A percentile compares a stretch with the other conserved stretches of the same genome.
Evolutionary conservation across 2,888 invertebrate genomes (phyloP).

Genomic region (Allacma fusca): DNA sequence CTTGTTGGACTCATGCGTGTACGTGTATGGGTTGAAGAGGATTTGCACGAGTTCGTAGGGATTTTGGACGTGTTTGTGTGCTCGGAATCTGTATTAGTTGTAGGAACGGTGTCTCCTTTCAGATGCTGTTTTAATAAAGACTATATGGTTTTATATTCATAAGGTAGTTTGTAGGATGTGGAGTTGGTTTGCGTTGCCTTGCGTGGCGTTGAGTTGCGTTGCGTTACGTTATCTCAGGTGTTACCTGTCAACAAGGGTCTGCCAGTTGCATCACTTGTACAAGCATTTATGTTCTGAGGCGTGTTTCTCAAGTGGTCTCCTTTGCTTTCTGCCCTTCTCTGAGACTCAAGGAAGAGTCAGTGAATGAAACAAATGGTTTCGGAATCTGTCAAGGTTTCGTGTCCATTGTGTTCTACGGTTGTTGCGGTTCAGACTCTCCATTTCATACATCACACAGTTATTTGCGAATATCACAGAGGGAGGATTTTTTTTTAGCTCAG

Average conservation of each 20-base stretch:
- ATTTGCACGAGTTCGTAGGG: neutral
- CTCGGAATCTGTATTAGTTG: too few relatives aligned
- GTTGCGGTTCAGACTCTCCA: slow-evolving; percentile 31
- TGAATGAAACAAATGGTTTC: neutral
- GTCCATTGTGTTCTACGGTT: slow-evolving; percentile 9
- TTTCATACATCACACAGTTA: slow-evolving; percentile 22
- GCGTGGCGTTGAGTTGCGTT: neutral
- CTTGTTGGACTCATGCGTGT: neutral
- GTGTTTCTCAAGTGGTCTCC: too few relatives aligned
- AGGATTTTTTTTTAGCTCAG: neutral
- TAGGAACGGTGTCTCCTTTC: too few relatives aligned
- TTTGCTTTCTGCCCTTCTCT: too few relatives aligned
- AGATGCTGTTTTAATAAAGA: too few relatives aligned
- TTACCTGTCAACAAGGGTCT: neutral
- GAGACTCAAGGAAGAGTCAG: too few relatives aligned
- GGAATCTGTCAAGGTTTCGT: slow-evolving; percentile 28
- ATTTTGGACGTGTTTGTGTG: too few relatives aligned
- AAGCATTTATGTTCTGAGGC: too few relatives aligned
- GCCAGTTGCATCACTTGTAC: neutral
- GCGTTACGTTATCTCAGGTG: slow-evolving; percentile 5
- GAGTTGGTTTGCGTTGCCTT: neutral
- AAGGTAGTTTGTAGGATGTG: neutral
- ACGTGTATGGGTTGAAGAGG: neutral
- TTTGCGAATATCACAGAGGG: neutral
- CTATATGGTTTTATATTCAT: too few relatives aligned